Base-by-base conservation (phyloP, 1,140 invertebrate genomes). In the Drosophila azteca region DNA sequence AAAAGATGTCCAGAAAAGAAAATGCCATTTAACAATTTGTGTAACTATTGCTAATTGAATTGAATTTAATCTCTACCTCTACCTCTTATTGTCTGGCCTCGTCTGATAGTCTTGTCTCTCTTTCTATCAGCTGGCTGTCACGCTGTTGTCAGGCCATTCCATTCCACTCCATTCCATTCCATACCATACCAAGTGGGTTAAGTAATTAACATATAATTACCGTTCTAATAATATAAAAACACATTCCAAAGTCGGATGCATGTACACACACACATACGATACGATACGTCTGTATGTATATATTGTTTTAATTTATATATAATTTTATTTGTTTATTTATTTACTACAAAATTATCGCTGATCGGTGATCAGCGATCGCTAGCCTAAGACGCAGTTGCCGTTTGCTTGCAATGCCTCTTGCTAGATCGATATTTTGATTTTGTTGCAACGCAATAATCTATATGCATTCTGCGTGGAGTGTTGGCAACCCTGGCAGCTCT, bases 201-300 rank as follows among this genome's bases (percentile, higher is more conserved):
- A 78, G 66, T 67, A 75, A 82, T 83, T 78, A 83, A 55, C 74
- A 74, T 65, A 58, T 62, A 82, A 81, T 82, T 82, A 63, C 61
- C 26, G 48, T 49, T 66, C 60, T 78, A 73, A 71, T 53, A 22
- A 72, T 57, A 39, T 39, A 26, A 15, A 26, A 39, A 65, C 35
- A 39, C 35, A 39, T 39, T 39, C 35, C 35, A 5, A 39, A 39
- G 35, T 39, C 35, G 35, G 35, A 31, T 31, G 31, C 31, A 31
- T 9, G 3, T 52, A 44, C 44, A 50, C 43, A 57, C 31, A 46
- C n/a, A n/a, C 2, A n/a, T 29, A 24, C 20, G n/a, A 20, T 20
- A 20, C 17, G 17, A 20, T 9, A 50, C 22, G 13, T 17, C 54
- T 41, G 17, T 15, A 44, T 52, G 5, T 46, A 70, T 60, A 48